Base-by-base conservation (phyloP, 2,888 invertebrate species). In the Drosophila meridionalis region DNA sequence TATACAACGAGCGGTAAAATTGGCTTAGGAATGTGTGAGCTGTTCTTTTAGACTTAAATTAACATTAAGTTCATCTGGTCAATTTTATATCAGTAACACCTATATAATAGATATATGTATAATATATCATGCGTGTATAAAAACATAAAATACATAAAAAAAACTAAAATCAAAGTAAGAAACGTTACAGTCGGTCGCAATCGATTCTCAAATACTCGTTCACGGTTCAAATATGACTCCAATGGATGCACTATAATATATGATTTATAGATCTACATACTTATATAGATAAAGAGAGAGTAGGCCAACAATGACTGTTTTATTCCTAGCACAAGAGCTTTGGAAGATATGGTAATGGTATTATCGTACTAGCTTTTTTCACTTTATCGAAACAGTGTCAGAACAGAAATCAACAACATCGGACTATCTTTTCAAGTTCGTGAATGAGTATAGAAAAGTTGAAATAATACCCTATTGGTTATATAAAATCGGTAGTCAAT, bases 21-120 rank as follows among this genome's bases (percentile, higher is more conserved):
- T 73, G 28, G 48, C 36, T 14, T 58, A 28, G n/a, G 12, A n/a
- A 42, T 26, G 32, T 9, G 42, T 56, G 14, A 2, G 26, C 14
- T 64, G 30, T 34, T 61, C 53, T 43, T 64, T 55, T 34, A 40
- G 3, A 36, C 36, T 60, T 52, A 8, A 36, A 62, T 52, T 55
- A 9, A 52, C 32, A 43, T 34, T 34, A n/a, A 43, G 32, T 63
- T 73, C 8, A 62, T 65, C 70, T 67, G 63, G 70, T 80, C 77
- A 83, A 77, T 71, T 77, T 64, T 40, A 58, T 66, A 65, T 62
- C 38, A 43, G 38, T 52, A 34, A 61, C 26, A 55, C 36, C 4
- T 50, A 73, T 66, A 45, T 42, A 66, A n/a, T 30, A 43, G 56
- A 30, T 55, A 55, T 56, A 38, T 53, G n/a, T 34, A 43, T 60